Evolutionary conservation across 2,888 invertebrate genomes (phyloP).

Genomic region (Scaptomyza reducta): DNA sequence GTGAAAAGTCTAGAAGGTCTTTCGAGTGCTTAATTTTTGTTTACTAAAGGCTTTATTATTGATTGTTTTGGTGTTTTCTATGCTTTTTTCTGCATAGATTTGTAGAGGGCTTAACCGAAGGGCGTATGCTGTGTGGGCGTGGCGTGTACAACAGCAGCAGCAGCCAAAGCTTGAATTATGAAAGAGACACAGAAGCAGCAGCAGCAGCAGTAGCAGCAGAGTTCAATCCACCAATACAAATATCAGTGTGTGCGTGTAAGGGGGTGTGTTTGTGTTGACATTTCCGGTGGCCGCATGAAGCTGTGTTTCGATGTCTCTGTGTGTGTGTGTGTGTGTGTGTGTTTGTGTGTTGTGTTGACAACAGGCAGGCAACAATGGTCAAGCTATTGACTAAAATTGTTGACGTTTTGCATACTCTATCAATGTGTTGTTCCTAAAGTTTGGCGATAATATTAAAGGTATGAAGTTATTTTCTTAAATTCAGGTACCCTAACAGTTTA

Average conservation of each 20-base stretch:
- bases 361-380: conserved; percentile 55
- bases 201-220: conserved; percentile 24
- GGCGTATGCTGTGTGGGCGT: conserved; percentile 39
- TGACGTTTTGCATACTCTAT: conserved; percentile 48
- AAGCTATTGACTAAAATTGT: conserved; percentile 61
- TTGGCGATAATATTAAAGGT: not conserved
- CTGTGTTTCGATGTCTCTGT: conserved; percentile 16
- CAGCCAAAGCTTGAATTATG: conserved; percentile 66
- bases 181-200: conserved; percentile 53
- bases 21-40: conserved; percentile 34
- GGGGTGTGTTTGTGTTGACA: conserved; percentile 46
- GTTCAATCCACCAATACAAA: conserved; percentile 33
- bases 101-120: conserved; percentile 13
- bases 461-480: no score
- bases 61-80: conserved; percentile 2
- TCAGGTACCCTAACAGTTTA: no score
- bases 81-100: conserved; percentile 42
- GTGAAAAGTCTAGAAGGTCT: conserved; percentile 22
- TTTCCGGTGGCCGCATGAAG: conserved; percentile 56
- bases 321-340: conserved; percentile 19
- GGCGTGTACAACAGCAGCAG: conserved; percentile 51
- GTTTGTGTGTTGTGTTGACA: conserved; percentile 55
- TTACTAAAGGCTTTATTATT: conserved; percentile 32
- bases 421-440: not conserved
- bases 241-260: conserved; percentile 2